Evolutionary conservation across 2,888 invertebrate genomes (phyloP), one percentile per base, ranked within the genome.

Genomic region (Toxonevra muliebris): DNA sequence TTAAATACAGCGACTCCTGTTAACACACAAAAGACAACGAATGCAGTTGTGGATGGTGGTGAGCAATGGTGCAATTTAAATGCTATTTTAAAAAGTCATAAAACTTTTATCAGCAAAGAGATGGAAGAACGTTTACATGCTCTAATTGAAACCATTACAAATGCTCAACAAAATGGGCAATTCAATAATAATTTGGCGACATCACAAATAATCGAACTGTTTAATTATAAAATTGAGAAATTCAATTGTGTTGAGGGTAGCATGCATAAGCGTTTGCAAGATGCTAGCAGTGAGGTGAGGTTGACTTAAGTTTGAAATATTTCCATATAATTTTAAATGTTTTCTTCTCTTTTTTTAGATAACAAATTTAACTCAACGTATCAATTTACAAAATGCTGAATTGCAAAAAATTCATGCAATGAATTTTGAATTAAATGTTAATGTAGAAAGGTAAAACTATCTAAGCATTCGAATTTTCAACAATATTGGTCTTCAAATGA

Each of bases 401-500:
- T 64, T 85, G 43, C 78, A 83, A 55, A 79, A 77, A 61, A 84
- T 81, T 52, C 80, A 84, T 63, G 77, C 76, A 30, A 81, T 80
- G 71, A 85, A 84, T 74, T 84, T 83, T 66, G 82, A 84, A 70
- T 68, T 85, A 67, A 80, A 84, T 66, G 80, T 85, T 45, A 82
- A 78, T 67, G 82, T 80, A 60, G 85, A 84, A 66, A 76, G 81
- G 82, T 83, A 17, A 68, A 76, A 69, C 5, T 41, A 17, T 52
- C 7, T 17, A 40, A n/a, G 10, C 41, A 30, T 12, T 52, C 41
- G 13, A 57, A 55, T 59, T 42, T 41, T 30, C 30, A 30, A 30
- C 30, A 30, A 7, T 30, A 2, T 30, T 2, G 2, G 30, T 30
- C 30, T 30, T 7, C 30, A 30, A n/a, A n/a, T n/a, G n/a, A n/a